A percentile compares a stretch with the other conserved stretches of the same genome.
Evolutionary conservation across 2,797 vertebrate genomes (phyloP).

Genomic region (Euthynnus affinis): DNA sequence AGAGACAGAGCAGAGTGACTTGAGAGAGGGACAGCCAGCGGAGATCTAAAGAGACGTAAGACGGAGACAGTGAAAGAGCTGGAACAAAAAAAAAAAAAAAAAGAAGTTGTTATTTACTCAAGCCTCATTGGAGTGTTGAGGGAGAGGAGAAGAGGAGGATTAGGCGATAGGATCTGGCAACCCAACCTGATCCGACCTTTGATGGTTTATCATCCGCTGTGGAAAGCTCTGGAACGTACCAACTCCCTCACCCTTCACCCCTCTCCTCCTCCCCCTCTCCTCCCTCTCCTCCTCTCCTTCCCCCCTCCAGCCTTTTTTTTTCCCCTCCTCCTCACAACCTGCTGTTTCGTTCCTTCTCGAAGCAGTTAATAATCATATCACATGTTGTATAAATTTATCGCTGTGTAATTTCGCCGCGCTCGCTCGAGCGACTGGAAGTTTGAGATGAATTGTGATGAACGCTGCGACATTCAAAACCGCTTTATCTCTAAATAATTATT

Average conservation of each 20-base stretch:
- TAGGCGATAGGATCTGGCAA: slow-evolving; percentile 79
- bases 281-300: background rate
- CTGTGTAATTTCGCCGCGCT: too few species aligned
- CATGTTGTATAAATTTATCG: background rate
- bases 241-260: background rate
- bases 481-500: slow-evolving; percentile 2
- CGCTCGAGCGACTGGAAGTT: background rate
- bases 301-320: background rate
- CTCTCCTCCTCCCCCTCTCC: slow-evolving; percentile 48
- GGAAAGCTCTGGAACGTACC: slow-evolving; percentile 64
- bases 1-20: too few species aligned
- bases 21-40: background rate
- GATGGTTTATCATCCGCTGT: slow-evolving; percentile 68
- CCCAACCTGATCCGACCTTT: slow-evolving; percentile 63
- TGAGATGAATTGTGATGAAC: background rate
- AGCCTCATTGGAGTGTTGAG: slow-evolving; percentile 30
- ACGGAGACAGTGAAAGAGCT: slow-evolving; percentile 24
- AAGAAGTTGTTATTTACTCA: slow-evolving; percentile 48
- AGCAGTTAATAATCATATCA: background rate
- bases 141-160: slow-evolving; percentile 48
- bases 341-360: background rate
- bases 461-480: background rate
- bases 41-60: slow-evolving; percentile 3
- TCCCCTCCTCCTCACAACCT: background rate
- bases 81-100: background rate